These are phyloP conservation scores for Lobophora halterata DNA, from an alignment of 2,888 invertebrate species.

Conservation along the genomic window DNA sequence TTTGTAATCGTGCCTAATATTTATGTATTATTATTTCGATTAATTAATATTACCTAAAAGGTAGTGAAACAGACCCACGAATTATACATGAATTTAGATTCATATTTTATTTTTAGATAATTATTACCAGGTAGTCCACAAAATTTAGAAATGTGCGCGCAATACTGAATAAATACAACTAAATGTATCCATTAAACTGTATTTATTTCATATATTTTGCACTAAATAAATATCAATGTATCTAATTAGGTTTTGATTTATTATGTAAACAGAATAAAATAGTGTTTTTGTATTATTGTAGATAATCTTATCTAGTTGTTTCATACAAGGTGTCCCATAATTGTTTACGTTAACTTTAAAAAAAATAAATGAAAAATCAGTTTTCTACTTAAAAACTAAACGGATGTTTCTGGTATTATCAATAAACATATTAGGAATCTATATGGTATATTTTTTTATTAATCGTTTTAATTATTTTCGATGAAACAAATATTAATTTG, in stretches of 20 bases:
- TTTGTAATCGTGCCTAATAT: too few relatives aligned
- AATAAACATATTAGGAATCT: too few relatives aligned
- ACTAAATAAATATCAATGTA: slow-evolving; percentile 36
- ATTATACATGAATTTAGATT: slow-evolving; percentile 2
- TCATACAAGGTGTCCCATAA: too few relatives aligned
- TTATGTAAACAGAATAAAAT: slow-evolving; percentile 46
- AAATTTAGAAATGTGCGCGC: slow-evolving; percentile 1
- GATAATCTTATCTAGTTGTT: slow-evolving; percentile 48
- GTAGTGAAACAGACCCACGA: slow-evolving; percentile 13
- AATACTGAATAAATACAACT: slow-evolving; percentile 10
- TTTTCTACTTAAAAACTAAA: too few relatives aligned
- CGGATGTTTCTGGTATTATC: too few relatives aligned
- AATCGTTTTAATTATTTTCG: too few relatives aligned
- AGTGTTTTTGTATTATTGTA: slow-evolving; percentile 47
- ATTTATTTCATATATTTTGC: slow-evolving; percentile 47
- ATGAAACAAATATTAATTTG: too few relatives aligned
- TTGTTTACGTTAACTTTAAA: too few relatives aligned
- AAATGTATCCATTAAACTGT: slow-evolving; percentile 15
- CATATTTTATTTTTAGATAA: slow-evolving; percentile 16
- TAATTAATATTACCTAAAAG: slow-evolving; percentile 12
- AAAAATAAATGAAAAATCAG: too few relatives aligned
- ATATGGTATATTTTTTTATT: too few relatives aligned
- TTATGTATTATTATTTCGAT: too few relatives aligned
- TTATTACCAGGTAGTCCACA: slow-evolving; percentile 17
- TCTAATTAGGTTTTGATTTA: slow-evolving; percentile 37